Evolutionary conservation across 2,888 invertebrate genomes (phyloP), one percentile per base, ranked within the genome.

Genomic region (Drosophila neotestacea): DNA sequence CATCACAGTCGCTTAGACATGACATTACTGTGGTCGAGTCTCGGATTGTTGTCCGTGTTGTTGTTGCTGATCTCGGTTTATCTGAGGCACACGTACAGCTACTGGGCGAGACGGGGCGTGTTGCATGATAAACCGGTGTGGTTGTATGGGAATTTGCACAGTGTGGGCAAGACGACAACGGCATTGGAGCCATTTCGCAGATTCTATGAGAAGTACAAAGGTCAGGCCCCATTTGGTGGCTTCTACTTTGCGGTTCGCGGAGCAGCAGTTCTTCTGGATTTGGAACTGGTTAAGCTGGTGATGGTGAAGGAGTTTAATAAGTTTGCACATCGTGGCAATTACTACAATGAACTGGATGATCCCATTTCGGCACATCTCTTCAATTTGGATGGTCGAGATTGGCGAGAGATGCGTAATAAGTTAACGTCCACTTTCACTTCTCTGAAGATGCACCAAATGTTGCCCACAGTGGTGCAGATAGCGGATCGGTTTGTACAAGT

Each of bases 371-470:
- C 79, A 1, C 91, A 93, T 81, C 79, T 93, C 4, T 90, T 93
- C 62, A 85, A 90, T 55, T 65, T 92, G 66, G 91, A 91, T 13
- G 93, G 93, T 0, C 81, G 90, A 0, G 91, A 92, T 36, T 94
- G 94, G 94, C 93, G 92, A 56, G 87, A 90, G 27, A 87, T 94
- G 70, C 88, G 94, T 32, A 77, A 88, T 0, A 93, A 93, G 44
- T 63, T 94, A 51, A 92, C 93, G 2, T 93, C 94, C 1, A 93
- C 93, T 0, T 94, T 94, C 77, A 93, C 93, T 4, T 92, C 93
- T 0, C 92, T 93, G 5, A 94, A 93, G 85, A 93, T 94, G 91
- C 93, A 92, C 64, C 90, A 89, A 39, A 93, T 94, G 93, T 92
- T 93, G 75, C 89, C 91, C n/a, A 90, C 90, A 0, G 85, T 93